Evolutionary conservation across 2,888 invertebrate genomes (phyloP), one percentile per base, ranked within the genome.

Genomic region (Drosophila borborema): DNA sequence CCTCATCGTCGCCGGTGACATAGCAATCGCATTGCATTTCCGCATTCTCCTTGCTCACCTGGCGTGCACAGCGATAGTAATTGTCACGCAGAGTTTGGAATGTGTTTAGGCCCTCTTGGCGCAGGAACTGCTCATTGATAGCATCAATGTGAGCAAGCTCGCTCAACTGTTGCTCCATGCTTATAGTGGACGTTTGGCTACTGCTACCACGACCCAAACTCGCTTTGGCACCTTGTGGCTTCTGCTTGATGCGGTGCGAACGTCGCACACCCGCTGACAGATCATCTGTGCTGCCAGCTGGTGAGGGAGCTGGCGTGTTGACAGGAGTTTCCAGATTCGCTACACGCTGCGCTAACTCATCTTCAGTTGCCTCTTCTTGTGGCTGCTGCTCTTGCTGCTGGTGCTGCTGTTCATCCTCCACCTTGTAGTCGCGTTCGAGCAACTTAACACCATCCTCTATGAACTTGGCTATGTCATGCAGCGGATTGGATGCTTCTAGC

Each of bases 11-110:
- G 91, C 96, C 96, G 63, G 97, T 97, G 79, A 98, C 94, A 90
- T 97, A 97, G 93, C 99, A 99, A 93, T 99, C 99, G 93, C 99
- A 99, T 38, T 96, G 95, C 99, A 99, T 99, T 84, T 97, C 96
- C 82, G 97, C 96, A 0, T 97, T 97, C 92, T 99, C 98, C 91
- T 97, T 98, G 92, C 97, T 98, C 69, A 96, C 95, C 92, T 96
- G 96, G 92, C 97, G 95, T 81, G 97, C 97, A 91, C 95, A 95
- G 72, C 97, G 94, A 93, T 98, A 98, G 74, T 96, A 95, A 94
- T 98, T 98, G 91, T 98, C 98, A 61, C 95, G 95, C 56, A 98
- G 95, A 84, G 96, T 95, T 72, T 96, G 95, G 93, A 97, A 98
- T 85, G 96, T 96, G 72, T 96, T 96, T 77, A 97, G 94, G 0